A percentile compares a stretch with the other conserved stretches of the same genome.
Conservation (phyloP, 2,888 invertebrate species). For the Pammene aurita region DNA sequence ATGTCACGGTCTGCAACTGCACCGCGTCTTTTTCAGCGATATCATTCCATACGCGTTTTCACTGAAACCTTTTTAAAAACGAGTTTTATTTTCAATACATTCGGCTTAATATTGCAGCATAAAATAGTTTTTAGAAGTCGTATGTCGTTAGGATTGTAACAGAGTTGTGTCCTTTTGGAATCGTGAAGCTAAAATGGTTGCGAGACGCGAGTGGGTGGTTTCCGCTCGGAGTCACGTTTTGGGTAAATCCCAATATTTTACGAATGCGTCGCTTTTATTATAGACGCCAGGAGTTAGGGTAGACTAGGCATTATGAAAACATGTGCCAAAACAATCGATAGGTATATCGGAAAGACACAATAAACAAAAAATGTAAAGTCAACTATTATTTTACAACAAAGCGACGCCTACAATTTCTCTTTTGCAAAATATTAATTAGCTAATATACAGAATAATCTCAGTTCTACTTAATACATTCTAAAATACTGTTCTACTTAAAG, state of each 20-base stretch:
- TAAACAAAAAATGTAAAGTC: not conserved
- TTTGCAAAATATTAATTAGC: too few species aligned
- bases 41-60: not conserved
- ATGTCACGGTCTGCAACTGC: not conserved
- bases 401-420: not conserved
- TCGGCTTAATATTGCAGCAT: conserved; percentile 10
- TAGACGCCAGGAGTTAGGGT: conserved; percentile 15
- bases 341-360: not conserved
- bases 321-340: not conserved
- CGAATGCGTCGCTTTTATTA: conserved; percentile 12
- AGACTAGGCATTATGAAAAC: not conserved
- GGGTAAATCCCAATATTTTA: conserved; percentile 28
- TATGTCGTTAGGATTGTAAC: not conserved
- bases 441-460: too few species aligned
- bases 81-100: conserved; percentile 15
- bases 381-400: not conserved
- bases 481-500: too few species aligned
- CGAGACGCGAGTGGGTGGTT: conserved; percentile 10
- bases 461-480: too few species aligned
- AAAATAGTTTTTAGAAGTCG: not conserved
- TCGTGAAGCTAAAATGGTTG: not conserved
- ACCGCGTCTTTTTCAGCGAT: not conserved
- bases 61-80: not conserved
- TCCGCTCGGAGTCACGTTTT: conserved; percentile 18
- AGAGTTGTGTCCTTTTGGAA: not conserved